Conservation (phyloP, 1,140 invertebrate species). For the Lepidotrigona ventralis region DNA sequence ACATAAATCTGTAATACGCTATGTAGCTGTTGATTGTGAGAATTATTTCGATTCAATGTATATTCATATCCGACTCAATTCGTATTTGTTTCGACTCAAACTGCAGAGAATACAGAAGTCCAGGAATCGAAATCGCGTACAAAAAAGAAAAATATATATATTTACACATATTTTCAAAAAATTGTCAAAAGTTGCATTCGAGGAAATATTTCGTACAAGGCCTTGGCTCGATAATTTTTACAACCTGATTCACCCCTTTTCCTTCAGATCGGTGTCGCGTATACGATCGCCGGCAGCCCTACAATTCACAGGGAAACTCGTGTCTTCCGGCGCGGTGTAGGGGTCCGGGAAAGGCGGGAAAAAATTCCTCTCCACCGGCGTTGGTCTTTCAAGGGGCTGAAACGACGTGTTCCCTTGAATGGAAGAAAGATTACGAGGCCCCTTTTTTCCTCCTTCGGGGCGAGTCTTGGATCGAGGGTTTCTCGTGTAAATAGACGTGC, state of each 20-base stretch:
- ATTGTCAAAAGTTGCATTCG: no score
- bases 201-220: no score
- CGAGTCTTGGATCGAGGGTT: conserved; percentile 43
- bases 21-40: neutral
- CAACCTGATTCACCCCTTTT: neutral
- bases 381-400: conserved; percentile 37
- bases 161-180: no score
- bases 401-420: conserved; percentile 44
- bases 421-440: conserved; percentile 56
- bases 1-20: neutral
- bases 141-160: no score
- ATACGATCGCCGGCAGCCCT: conserved; percentile 33
- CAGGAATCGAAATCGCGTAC: no score
- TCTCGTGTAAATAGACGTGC: conserved; percentile 53
- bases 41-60: neutral
- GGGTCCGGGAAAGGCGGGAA: neutral
- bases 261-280: neutral
- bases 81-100: no score
- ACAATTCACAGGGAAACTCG: conserved; percentile 30
- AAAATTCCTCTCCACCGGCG: conserved; percentile 15
- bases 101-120: no score
- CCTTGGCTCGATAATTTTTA: neutral
- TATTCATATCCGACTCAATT: no score
- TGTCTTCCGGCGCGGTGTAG: conserved; percentile 32
- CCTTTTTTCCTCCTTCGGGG: conserved; percentile 40